Conservation (phyloP, 2,797 vertebrate genomes). For the Eptatretus atami region DNA sequence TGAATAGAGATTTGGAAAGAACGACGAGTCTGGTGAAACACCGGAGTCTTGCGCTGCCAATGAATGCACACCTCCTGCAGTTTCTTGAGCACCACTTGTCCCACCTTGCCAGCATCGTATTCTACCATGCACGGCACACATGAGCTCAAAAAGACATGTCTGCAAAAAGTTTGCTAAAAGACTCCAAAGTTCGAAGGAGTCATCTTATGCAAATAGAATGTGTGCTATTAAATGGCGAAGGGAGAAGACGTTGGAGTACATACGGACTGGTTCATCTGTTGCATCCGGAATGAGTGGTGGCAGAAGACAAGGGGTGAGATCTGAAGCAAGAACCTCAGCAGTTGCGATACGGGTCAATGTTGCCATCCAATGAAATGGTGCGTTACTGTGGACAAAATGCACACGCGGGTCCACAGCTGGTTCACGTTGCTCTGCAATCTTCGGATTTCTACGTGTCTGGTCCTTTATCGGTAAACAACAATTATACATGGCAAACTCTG, state of each 20-base stretch:
- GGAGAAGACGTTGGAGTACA: slow-evolving; percentile 13
- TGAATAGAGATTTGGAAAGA: slow-evolving; percentile 95
- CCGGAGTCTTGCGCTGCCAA: slow-evolving; percentile 72
- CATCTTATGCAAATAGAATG: too few species aligned
- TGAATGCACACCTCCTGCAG: slow-evolving; percentile 54
- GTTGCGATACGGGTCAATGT: slow-evolving; percentile 57
- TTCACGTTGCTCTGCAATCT: too few species aligned
- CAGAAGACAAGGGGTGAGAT: slow-evolving; percentile 35
- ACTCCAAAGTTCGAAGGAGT: too few species aligned
- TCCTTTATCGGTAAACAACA: too few species aligned
- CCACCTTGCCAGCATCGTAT: slow-evolving; percentile 53
- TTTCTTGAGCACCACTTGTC: slow-evolving; percentile 45
- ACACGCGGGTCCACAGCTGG: too few species aligned
- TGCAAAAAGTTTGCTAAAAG: too few species aligned
- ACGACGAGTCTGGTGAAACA: slow-evolving; percentile 36
- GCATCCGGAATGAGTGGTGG: slow-evolving; percentile 33
- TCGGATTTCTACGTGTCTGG: too few species aligned
- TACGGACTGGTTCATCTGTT: slow-evolving; percentile 46
- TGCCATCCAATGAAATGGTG: slow-evolving; percentile 47
- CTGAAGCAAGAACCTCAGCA: slow-evolving; percentile 49
- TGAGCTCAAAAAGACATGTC: too few species aligned
- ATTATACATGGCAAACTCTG: too few species aligned
- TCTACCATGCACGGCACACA: slow-evolving; percentile 17
- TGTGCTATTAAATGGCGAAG: too few species aligned
- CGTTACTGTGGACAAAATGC: slow-evolving; percentile 5